phyloP scores from a whole-genome alignment of 2,888 invertebrate species.

The Eristalis arbustorum region DNA sequence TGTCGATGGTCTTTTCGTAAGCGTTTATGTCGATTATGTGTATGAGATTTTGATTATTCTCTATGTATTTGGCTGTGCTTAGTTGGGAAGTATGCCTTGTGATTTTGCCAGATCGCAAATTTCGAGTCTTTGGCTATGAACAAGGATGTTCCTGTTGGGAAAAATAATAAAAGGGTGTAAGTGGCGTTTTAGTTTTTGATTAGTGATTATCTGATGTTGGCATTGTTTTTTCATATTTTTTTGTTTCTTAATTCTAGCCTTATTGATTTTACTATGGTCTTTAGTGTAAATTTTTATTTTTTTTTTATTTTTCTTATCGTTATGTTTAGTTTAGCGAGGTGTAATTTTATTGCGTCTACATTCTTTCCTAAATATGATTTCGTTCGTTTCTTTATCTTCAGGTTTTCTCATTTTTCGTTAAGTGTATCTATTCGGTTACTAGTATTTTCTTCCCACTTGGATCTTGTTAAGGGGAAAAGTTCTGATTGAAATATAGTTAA shows the following conservation, averaged over 20 bases:
- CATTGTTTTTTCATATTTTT: background rate
- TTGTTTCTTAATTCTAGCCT: background rate
- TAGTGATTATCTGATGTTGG: background rate
- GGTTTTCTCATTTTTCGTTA: background rate
- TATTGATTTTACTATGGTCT: background rate
- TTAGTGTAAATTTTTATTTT: conserved; percentile 7
- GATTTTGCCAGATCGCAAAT: background rate
- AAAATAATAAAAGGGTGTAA: conserved; percentile 3
- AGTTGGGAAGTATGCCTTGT: background rate
- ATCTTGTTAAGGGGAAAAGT: background rate
- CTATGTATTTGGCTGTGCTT: background rate
- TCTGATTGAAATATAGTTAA: background rate
- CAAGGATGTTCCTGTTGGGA: background rate
- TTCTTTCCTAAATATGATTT: conserved; percentile 23
- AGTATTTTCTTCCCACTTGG: background rate
- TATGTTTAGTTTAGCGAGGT: conserved; percentile 7
- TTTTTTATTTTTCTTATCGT: conserved; percentile 16
- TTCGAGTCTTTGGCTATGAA: conserved; percentile 4
- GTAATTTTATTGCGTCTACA: conserved; percentile 17
- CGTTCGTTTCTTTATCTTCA: background rate
- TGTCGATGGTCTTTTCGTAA: background rate
- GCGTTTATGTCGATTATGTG: background rate
- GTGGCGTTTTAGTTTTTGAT: background rate
- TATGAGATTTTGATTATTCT: background rate
- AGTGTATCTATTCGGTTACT: background rate